Percentiles rank a stretch among this genome's conserved stretches.
These are phyloP conservation scores for Eospalax fontanierii DNA, from an alignment of 2,797 vertebrate species.

Conservation along the genomic window DNA sequence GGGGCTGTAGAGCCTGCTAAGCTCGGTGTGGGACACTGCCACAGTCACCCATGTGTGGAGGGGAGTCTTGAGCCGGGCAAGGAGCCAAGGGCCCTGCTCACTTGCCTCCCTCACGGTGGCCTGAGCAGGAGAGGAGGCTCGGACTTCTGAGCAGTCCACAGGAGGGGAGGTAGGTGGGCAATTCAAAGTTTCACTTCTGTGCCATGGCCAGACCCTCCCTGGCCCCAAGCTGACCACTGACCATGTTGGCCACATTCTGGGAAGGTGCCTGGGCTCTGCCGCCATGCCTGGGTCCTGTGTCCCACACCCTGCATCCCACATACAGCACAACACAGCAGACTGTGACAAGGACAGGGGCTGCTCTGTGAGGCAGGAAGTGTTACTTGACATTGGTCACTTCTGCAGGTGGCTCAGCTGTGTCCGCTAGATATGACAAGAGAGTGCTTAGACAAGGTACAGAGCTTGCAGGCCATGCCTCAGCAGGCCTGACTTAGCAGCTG, in stretches of 20 bases:
- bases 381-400: not conserved
- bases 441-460: not conserved
- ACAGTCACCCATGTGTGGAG: not conserved
- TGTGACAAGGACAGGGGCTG: not conserved
- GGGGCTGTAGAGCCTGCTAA: not conserved
- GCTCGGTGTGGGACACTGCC: not conserved
- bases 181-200: not conserved
- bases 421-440: not conserved
- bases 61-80: not conserved
- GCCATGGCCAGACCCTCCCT: not conserved
- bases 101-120: accelerated
- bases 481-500: too few species aligned
- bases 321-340: not conserved
- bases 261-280: too few species aligned
- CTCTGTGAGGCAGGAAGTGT: not conserved
- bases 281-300: too few species aligned
- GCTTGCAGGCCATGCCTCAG: not conserved
- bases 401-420: not conserved
- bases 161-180: not conserved
- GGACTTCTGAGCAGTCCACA: not conserved
- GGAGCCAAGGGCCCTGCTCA: not conserved
- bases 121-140: not conserved
- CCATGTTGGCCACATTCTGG: not conserved
- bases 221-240: not conserved
- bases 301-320: not conserved